Base-by-base conservation (phyloP, 2,888 invertebrate species). In the Hedya salicella region DNA sequence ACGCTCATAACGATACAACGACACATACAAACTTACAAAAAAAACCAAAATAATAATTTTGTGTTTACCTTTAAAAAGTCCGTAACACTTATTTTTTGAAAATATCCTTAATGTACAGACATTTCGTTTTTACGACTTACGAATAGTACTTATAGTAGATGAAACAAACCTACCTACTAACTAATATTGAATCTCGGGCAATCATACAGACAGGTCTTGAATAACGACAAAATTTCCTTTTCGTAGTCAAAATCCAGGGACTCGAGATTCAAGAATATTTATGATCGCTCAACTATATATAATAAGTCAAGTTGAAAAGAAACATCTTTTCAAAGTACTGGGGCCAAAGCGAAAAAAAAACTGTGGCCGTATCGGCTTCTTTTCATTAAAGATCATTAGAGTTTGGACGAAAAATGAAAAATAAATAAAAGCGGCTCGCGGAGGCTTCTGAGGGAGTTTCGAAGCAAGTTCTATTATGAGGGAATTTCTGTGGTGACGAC, bases 341-440 rank as follows among this genome's bases (percentile, higher is more conserved):
- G 42, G 67, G 67, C 68, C 70, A 70, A 73, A 71, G 73, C 69
- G 68, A 71, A 78, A 46, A 39, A 77, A 80, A 82, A 81, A 80
- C 74, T 71, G 73, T 76, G 73, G 75, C 74, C 78, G 78, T 82
- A 87, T 86, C 86, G 86, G 80, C 82, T 81, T 82, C 86, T 83
- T 87, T 89, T 89, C 86, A 88, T 89, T 86, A 86, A 83, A 85
- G 83, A 86, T 88, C 91, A 89, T 90, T 89, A 89, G 87, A 88
- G 84, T 83, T 86, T 80, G 78, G 82, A 85, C 83, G 83, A 87
- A 86, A 87, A 87, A 86, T 82, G 83, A 77, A 84, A 86, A 82
- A 87, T 82, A 86, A 86, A 86, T 83, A 87, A 80, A 78, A 72
- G 73, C 73, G 64, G 71, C 77, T 74, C 72, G 79, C 78, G 80